phyloP scores from a whole-genome alignment of 2,888 invertebrate genomes.

The Sthenelais limicola region DNA sequence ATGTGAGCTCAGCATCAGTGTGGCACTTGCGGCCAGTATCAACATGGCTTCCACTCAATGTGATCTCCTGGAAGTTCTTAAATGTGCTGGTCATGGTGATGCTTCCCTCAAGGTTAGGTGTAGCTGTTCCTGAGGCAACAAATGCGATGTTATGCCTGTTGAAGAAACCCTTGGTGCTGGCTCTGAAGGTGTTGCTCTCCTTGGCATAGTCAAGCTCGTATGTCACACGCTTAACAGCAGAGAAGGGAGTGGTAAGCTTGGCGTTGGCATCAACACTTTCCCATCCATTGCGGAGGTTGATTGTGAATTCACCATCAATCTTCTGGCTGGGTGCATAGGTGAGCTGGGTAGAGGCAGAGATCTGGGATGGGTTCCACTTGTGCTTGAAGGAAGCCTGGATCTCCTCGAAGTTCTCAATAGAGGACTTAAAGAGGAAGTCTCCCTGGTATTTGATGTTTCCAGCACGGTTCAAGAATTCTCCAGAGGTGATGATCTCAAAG shows the following conservation, averaged over 20 bases:
- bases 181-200: conserved; percentile 34
- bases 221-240: conserved; percentile 29
- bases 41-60: conserved; percentile 27
- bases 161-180: conserved; percentile 20
- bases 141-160: conserved; percentile 20
- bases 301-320: conserved; percentile 45
- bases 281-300: conserved; percentile 40
- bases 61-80: conserved; percentile 44
- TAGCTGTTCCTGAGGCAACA: neutral
- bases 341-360: conserved; percentile 46
- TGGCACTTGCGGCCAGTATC: conserved; percentile 34
- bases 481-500: conserved; percentile 41
- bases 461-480: conserved; percentile 39
- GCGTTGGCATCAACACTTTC: conserved; percentile 36
- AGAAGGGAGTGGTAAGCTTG: conserved; percentile 49
- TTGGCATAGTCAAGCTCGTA: conserved; percentile 42
- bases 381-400: conserved; percentile 46
- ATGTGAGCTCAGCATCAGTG: conserved; percentile 42
- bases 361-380: conserved; percentile 15
- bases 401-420: conserved; percentile 38
- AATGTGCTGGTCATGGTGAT: conserved; percentile 48
- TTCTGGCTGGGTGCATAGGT: conserved; percentile 56
- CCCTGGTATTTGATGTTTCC: neutral
- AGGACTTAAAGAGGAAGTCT: conserved; percentile 1
- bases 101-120: conserved; percentile 19